Evolutionary conservation across 2,888 invertebrate species (phyloP), one percentile per base, ranked within the genome.

Genomic region (Caenorhabditis sp.): DNA sequence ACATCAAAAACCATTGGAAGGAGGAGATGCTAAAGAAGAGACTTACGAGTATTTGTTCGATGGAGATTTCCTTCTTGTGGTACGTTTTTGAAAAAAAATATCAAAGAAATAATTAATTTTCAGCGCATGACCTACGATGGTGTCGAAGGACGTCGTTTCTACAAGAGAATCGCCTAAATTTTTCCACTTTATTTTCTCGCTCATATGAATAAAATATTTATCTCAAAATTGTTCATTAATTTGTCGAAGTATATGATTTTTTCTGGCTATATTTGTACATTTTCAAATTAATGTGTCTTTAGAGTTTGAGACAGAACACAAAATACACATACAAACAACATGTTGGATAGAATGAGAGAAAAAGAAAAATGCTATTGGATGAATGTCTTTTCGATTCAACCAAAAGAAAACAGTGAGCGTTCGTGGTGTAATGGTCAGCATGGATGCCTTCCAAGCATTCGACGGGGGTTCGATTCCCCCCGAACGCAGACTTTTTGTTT

Each of bases 1-100:
- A 75, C 78, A 82, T 49, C 82, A 82, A 73, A 71, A 74, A 61
- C 82, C 82, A 60, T 58, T 76, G 36, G 76, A 80, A 60, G 62
- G 54, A 53, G 76, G 74, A 55, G 82, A 82, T 23, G 75, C 82
- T 58, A 83, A 85, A 79, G 83, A 83, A 54, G 85, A 86, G 76
- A 78, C 83, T 66, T 85, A 84, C 79, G 79, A 82, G 64, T 86
- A 86, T 78, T 67, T 66, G 50, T 83, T 83, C 69, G 81, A 83
- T 23, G 73, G 69, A 55, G 76, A 80, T 0, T 76, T 67, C 68
- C 78, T 43, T 10, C 43, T 43, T 43, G 43, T 17, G 12, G 24
- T 17, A 17, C n/a, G n/a, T 24, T 19, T n/a, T n/a, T n/a, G n/a
- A n/a, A 23, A 23, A 24, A 23, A n/a, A 1, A 43, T 14, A 23